phyloP scores from a whole-genome alignment of 2,113 vertebrate species.

The Caretta caretta region DNA sequence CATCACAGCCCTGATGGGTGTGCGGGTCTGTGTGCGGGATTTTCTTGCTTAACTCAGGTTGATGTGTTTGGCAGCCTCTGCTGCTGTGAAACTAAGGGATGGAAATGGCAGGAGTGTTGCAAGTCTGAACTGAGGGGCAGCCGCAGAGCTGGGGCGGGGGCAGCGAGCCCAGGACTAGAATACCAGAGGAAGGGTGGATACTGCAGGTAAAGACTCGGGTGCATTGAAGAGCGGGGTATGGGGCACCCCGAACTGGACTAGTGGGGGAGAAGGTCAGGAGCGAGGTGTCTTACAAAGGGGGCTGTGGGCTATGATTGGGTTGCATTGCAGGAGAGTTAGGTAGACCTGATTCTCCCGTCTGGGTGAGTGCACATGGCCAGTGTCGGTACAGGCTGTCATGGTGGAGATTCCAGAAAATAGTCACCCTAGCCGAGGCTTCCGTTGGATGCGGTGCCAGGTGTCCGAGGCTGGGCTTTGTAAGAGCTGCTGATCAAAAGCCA shows the following conservation, averaged over 20 bases:
- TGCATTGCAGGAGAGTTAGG: background rate
- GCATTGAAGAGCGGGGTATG: background rate
- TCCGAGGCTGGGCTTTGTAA: background rate
- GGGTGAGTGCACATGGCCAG: background rate
- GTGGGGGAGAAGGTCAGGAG: background rate
- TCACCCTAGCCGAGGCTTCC: background rate
- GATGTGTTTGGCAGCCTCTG: background rate
- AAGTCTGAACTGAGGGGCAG: background rate
- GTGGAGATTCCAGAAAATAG: conserved; percentile 2
- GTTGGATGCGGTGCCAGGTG: accelerated
- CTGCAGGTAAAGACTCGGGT: background rate
- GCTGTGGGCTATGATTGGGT: too few species aligned
- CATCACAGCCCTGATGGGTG: too few species aligned
- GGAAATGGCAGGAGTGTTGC: background rate
- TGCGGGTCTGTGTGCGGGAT: background rate
- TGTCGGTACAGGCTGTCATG: background rate
- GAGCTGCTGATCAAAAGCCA: background rate
- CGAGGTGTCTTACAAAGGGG: background rate
- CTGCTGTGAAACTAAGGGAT: background rate
- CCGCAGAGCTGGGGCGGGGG: background rate
- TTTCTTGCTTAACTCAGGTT: background rate
- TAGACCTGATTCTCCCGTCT: background rate
- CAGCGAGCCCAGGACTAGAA: background rate
- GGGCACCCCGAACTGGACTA: background rate
- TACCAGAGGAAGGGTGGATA: background rate